phyloP scores from a whole-genome alignment of 1,140 invertebrate genomes.

The Pogonomyrmex barbatus region DNA sequence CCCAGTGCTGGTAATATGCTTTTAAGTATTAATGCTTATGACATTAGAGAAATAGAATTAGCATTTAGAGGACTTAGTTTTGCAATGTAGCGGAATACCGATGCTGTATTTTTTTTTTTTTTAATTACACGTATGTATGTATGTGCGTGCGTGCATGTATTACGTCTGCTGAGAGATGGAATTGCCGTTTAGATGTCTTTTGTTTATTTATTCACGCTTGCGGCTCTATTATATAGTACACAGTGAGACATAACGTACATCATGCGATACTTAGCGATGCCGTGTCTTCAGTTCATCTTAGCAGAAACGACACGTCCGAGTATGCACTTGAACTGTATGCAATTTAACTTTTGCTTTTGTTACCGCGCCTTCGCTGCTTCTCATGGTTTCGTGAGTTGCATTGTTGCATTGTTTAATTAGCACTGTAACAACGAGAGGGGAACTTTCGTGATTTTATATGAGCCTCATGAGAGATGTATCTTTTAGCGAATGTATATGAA shows the following conservation, averaged over 20 bases:
- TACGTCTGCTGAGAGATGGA: conserved; percentile 12
- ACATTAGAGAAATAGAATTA: conserved; percentile 67
- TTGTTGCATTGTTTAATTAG: conserved; percentile 46
- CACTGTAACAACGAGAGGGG: conserved; percentile 47
- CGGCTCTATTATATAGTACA: conserved; percentile 9
- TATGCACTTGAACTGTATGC: conserved; percentile 38
- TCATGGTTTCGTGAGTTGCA: conserved; percentile 30
- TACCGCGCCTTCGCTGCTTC: conserved; percentile 4
- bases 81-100: conserved; percentile 35
- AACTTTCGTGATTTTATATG: conserved; percentile 59
- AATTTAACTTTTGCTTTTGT: conserved; percentile 50
- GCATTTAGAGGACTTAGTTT: conserved; percentile 62
- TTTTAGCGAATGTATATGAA: conserved; percentile 48
- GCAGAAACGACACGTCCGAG: conserved; percentile 12
- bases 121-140: conserved; percentile 31
- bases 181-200: conserved; percentile 26
- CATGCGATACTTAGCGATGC: conserved; percentile 22
- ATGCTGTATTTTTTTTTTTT: conserved; percentile 41
- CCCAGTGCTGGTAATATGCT: conserved; percentile 77
- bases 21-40: conserved; percentile 71
- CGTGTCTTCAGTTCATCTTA: conserved; percentile 35
- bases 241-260: conserved; percentile 20
- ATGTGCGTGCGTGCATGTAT: conserved; percentile 17
- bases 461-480: conserved; percentile 39
- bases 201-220: conserved; percentile 40